Conservation (phyloP, 1,140 invertebrate genomes). For the Glomeris maerens region DNA sequence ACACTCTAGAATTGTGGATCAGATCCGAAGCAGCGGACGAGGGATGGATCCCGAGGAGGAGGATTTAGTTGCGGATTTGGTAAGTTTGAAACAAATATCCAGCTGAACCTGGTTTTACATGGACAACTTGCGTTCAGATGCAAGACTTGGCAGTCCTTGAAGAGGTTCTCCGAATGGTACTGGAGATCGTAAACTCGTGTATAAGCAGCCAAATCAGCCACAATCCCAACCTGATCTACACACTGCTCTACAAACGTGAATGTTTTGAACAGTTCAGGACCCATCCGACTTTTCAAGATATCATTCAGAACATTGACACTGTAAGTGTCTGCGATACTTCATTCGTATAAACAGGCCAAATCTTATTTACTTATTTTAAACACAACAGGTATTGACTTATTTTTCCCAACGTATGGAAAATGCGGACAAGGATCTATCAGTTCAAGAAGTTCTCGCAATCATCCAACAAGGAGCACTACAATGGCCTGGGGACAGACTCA, state of each 20-base stretch:
- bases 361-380: neutral
- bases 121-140: conserved; percentile 32
- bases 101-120: neutral
- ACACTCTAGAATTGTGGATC: conserved; percentile 40
- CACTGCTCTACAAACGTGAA: conserved; percentile 81
- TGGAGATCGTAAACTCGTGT: conserved; percentile 92
- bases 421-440: conserved; percentile 51
- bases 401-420: conserved; percentile 66
- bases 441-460: conserved; percentile 64
- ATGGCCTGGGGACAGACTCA: conserved; percentile 80
- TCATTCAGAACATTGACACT: conserved; percentile 91
- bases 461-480: conserved; percentile 73
- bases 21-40: conserved; percentile 16
- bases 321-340: conserved; percentile 47
- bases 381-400: conserved; percentile 60
- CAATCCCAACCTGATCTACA: conserved; percentile 92
- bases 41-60: conserved; percentile 23
- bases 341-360: neutral
- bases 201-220: conserved; percentile 69
- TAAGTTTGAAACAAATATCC: conserved; percentile 13
- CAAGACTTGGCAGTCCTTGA: conserved; percentile 89
- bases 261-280: conserved; percentile 74
- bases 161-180: conserved; percentile 87
- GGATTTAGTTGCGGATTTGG: conserved; percentile 21
- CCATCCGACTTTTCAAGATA: conserved; percentile 84